A percentile compares a stretch with the other conserved stretches of the same genome.
phyloP scores from a whole-genome alignment of 2,113 vertebrate species.

The Hemichromis elongatus region DNA sequence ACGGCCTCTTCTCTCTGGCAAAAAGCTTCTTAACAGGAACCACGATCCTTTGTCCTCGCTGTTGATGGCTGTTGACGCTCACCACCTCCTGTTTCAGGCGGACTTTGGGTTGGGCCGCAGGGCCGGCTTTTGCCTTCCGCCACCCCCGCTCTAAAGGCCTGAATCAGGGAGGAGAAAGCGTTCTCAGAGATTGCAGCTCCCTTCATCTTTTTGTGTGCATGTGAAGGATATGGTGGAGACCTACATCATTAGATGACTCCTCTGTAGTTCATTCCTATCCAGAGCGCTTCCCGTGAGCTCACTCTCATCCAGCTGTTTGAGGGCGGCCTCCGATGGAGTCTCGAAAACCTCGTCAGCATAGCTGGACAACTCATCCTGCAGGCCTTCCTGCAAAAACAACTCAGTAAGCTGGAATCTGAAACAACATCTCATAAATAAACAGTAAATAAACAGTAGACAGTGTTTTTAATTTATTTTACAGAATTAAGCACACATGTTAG shows the following conservation, averaged over 20 bases:
- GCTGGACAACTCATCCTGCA: constrained; percentile 87
- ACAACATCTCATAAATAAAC: neutral
- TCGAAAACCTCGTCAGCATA: constrained; percentile 94
- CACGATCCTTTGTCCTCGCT: constrained; percentile 85
- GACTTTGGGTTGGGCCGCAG: constrained; percentile 79
- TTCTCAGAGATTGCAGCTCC: neutral
- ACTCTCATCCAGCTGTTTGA: constrained; percentile 74
- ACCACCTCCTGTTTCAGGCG: constrained; percentile 93
- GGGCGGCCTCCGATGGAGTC: constrained; percentile 84
- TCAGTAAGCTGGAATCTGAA: neutral
- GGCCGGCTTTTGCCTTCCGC: constrained; percentile 87
- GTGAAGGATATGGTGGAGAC: constrained; percentile 35
- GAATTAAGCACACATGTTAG: neutral
- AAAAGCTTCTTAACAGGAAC: constrained; percentile 93
- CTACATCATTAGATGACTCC: constrained; percentile 91
- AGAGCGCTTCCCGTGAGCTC: constrained; percentile 86
- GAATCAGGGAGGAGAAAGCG: neutral
- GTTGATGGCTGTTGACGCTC: constrained; percentile 72
- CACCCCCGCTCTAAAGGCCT: constrained; percentile 94
- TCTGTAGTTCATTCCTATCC: constrained; percentile 86
- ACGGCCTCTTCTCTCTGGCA: constrained; percentile 89
- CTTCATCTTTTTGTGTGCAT: neutral
- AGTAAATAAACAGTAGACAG: neutral
- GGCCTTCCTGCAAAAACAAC: constrained; percentile 78
- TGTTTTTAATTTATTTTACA: neutral